phyloP scores from a whole-genome alignment of 2,888 invertebrate genomes.

The Scrobipalpa atriplicella region DNA sequence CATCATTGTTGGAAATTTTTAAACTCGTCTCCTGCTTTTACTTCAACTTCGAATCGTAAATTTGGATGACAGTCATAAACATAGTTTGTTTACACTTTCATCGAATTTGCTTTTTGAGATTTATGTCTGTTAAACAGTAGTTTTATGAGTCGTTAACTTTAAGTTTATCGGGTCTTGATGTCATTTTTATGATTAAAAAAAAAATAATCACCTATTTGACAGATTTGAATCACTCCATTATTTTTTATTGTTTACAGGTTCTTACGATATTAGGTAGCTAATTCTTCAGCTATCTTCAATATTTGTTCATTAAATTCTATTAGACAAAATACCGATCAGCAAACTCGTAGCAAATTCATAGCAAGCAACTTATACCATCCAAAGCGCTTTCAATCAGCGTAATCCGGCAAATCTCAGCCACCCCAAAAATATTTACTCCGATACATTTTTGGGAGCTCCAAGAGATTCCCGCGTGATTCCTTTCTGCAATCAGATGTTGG shows the following conservation, averaged over 20 bases:
- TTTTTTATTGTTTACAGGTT: too few relatives aligned
- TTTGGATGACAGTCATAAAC: slow-evolving; percentile 44
- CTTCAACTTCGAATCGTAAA: slow-evolving; percentile 56
- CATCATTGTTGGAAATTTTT: slow-evolving; percentile 79
- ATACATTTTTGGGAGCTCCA: slow-evolving; percentile 56
- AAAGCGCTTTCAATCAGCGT: slow-evolving; percentile 36
- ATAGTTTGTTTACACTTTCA: slow-evolving; percentile 23
- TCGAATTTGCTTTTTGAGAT: not conserved
- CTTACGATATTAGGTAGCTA: too few relatives aligned
- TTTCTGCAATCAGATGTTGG: slow-evolving; percentile 73
- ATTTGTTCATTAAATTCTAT: too few relatives aligned
- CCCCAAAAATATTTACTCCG: slow-evolving; percentile 46
- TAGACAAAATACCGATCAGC: not conserved
- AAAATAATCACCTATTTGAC: not conserved
- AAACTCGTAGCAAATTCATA: slow-evolving; percentile 13
- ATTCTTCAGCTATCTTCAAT: too few relatives aligned
- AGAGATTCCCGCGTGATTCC: slow-evolving; percentile 64
- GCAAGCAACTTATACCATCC: slow-evolving; percentile 20
- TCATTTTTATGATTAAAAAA: not conserved
- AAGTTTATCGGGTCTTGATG: not conserved
- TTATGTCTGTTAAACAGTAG: not conserved
- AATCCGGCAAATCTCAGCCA: slow-evolving; percentile 35
- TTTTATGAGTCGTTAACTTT: slow-evolving; percentile 1
- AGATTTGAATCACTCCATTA: too few relatives aligned
- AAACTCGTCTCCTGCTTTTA: slow-evolving; percentile 65